Base-by-base conservation (phyloP, 2,888 invertebrate genomes). In the Acrocera orbiculus region DNA sequence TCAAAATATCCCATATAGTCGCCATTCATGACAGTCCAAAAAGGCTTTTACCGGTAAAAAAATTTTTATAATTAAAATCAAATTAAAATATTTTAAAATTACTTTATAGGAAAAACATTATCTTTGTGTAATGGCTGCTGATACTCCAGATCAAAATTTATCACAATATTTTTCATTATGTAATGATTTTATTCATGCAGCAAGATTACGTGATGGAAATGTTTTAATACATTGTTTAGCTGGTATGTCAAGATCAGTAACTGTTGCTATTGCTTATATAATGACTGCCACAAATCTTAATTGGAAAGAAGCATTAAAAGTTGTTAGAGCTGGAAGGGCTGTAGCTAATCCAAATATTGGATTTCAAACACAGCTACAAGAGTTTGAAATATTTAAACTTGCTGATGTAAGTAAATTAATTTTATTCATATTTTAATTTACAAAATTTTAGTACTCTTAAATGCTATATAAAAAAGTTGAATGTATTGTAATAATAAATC, bases 341-440 rank as follows among this genome's bases (percentile, higher is more conserved):
- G 83, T 90, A 27, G 93, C 93, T 52, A 92, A 92, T 67, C 95
- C 95, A 16, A 95, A 95, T 64, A 72, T 83, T 40, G 93, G 93
- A 48, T 95, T 95, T 62, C 90, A 92, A 58, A 74, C 79, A 46
- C 95, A 95, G 58, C 66, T 95, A 44, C 85, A 87, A 52, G 86
- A 89, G 44, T 95, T 86, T 51, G 89, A 90, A 59, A 70, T 73
- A 35, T 75, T 71, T 45, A 75, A 77, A 48, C 64, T 89, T 39
- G 55, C 69, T 35, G 87, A 87, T 67, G 83, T 82, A 62, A 53
- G 46, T 43, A 30, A 14, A n/a, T 4, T n/a, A n/a, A n/a, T n/a
- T n/a, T n/a, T n/a, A n/a, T n/a, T n/a, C n/a, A n/a, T n/a, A n/a
- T n/a, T n/a, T n/a, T n/a, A n/a, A n/a, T n/a, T n/a, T n/a, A n/a